phyloP scores from a whole-genome alignment of 2,797 vertebrate genomes.

The Echeneis naucrates region DNA sequence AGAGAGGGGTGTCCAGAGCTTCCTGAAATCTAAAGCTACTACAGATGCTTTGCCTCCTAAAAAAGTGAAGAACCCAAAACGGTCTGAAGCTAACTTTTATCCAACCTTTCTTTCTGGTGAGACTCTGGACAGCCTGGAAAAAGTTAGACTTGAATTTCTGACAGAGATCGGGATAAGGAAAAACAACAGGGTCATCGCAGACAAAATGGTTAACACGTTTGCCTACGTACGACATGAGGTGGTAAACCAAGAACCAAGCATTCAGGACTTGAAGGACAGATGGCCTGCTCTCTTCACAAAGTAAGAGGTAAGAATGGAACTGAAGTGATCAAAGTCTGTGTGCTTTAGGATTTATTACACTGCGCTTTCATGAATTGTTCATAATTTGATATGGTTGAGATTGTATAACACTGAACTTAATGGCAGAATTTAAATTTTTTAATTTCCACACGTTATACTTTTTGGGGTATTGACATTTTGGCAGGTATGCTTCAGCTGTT shows the following conservation, averaged over 20 bases:
- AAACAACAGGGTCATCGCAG: slow-evolving; percentile 32
- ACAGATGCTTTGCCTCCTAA: slow-evolving; percentile 35
- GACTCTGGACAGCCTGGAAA: slow-evolving; percentile 36
- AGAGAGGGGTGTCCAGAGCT: slow-evolving; percentile 45
- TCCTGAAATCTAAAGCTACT: slow-evolving; percentile 39
- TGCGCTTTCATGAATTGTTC: slow-evolving; percentile 7
- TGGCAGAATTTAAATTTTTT: background rate
- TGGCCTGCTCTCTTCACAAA: slow-evolving; percentile 43
- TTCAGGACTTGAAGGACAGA: slow-evolving; percentile 45
- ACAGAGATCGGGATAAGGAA: background rate
- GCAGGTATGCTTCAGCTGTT: background rate
- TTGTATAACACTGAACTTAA: background rate
- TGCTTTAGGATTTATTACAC: slow-evolving; percentile 16
- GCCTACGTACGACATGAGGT: slow-evolving; percentile 48
- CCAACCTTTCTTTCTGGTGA: slow-evolving; percentile 35
- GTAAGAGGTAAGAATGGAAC: slow-evolving; percentile 39
- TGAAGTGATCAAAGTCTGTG: slow-evolving; percentile 22
- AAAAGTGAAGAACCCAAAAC: slow-evolving; percentile 42
- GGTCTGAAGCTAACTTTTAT: slow-evolving; percentile 47
- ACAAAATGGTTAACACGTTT: slow-evolving; percentile 54
- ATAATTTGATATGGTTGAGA: slow-evolving; percentile 12
- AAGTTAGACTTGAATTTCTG: slow-evolving; percentile 36
- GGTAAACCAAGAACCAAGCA: slow-evolving; percentile 53
- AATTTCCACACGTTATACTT: slow-evolving; percentile 4
- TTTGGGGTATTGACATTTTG: background rate